phyloP scores from a whole-genome alignment of 2,888 invertebrate species.

The Punctoribates punctum region DNA sequence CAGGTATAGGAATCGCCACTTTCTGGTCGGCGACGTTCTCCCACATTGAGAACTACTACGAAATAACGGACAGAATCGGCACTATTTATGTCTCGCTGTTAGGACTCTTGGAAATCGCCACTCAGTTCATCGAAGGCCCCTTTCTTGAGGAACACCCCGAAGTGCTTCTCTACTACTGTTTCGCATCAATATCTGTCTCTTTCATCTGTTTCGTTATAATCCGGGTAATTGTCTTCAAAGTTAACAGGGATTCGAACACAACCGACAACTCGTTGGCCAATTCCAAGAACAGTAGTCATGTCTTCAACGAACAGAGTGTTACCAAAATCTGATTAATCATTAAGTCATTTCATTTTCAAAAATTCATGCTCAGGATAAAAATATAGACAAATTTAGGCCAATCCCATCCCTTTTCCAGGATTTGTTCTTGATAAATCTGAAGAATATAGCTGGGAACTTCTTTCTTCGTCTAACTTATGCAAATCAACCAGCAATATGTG shows the following conservation, averaged over 20 bases:
- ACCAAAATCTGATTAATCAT: background rate
- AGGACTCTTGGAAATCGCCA: background rate
- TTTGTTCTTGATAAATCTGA: no score
- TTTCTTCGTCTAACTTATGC: no score
- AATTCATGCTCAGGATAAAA: no score
- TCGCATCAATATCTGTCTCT: background rate
- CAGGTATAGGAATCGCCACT: slow-evolving; percentile 5
- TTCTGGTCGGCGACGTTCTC: slow-evolving; percentile 34
- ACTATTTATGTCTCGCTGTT: slow-evolving; percentile 2
- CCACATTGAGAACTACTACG: background rate
- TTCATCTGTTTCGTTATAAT: background rate
- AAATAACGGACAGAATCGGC: slow-evolving; percentile 28
- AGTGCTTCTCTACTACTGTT: slow-evolving; percentile 14
- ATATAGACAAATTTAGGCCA: background rate
- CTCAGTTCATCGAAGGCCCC: slow-evolving; percentile 25
- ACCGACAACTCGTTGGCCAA: background rate
- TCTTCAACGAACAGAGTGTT: background rate
- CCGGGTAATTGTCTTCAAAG: background rate
- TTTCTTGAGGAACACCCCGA: background rate
- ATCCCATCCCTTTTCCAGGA: no score
- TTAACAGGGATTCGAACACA: background rate
- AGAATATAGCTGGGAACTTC: no score
- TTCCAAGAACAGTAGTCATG: background rate
- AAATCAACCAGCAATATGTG: no score
- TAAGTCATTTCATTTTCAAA: background rate